phyloP scores from a whole-genome alignment of 2,888 invertebrate species.

The Smittia aterrima region DNA sequence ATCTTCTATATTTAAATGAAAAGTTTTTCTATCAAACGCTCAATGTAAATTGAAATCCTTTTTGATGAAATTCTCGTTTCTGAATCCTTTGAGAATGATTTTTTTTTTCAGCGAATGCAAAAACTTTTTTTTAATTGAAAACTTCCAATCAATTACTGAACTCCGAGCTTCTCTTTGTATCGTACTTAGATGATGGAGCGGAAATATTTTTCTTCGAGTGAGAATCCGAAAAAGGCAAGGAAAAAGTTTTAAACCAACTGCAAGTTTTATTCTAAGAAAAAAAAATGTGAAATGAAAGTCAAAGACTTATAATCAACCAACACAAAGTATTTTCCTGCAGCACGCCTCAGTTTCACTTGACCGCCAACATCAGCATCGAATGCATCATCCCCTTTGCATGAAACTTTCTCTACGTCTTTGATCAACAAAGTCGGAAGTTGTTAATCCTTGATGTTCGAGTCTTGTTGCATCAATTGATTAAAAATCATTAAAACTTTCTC shows the following conservation, averaged over 20 bases:
- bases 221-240: conserved; percentile 31
- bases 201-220: conserved; percentile 1
- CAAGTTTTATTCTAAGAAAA: background rate
- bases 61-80: too few relatives aligned
- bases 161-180: background rate
- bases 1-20: too few relatives aligned
- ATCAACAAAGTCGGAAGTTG: too few relatives aligned
- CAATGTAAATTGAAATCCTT: too few relatives aligned
- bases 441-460: too few relatives aligned
- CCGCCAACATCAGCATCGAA: background rate
- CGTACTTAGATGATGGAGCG: conserved; percentile 24
- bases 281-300: background rate
- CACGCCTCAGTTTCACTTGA: conserved; percentile 17
- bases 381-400: background rate
- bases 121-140: background rate
- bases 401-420: background rate
- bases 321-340: conserved; percentile 3
- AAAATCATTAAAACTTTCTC: too few relatives aligned
- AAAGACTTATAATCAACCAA: background rate
- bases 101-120: background rate
- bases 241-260: background rate
- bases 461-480: too few relatives aligned
- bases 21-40: too few relatives aligned
- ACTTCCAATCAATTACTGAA: background rate
- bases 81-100: too few relatives aligned